phyloP scores from a whole-genome alignment of 2,113 vertebrate species.

The Thunnus thynnus region DNA sequence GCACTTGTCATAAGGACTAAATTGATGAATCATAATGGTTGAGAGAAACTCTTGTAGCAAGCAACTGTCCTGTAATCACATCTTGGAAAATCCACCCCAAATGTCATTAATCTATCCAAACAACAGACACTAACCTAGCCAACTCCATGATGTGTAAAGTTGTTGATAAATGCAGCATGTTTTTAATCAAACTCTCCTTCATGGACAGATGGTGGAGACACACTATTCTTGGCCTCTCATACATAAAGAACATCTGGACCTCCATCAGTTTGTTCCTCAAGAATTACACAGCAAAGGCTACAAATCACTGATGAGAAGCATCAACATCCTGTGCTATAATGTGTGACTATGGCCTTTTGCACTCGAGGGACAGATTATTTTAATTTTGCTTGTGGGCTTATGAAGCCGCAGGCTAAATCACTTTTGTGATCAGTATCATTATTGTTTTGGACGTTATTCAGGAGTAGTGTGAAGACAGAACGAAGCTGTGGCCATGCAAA shows the following conservation, averaged over 20 bases:
- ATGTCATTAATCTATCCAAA: not conserved
- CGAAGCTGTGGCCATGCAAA: conserved; percentile 30
- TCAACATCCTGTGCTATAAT: conserved; percentile 26
- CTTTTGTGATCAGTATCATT: not conserved
- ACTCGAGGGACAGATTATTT: conserved; percentile 1
- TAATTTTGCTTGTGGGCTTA: conserved; percentile 14
- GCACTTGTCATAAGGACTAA: not conserved
- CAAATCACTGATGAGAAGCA: conserved; percentile 28
- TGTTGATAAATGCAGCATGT: conserved; percentile 16
- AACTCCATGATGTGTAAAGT: not conserved
- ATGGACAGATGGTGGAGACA: conserved; percentile 15
- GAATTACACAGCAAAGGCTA: conserved; percentile 4
- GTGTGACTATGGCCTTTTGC: conserved; percentile 4
- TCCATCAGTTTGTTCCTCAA: conserved; percentile 27
- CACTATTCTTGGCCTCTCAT: not conserved
- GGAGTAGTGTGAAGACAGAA: conserved; percentile 12
- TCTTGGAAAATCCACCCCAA: not conserved
- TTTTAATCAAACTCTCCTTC: conserved; percentile 28
- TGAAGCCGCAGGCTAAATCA: conserved; percentile 3
- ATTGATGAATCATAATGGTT: not conserved
- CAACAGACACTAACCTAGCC: not conserved
- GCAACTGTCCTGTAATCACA: not conserved
- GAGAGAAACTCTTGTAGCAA: not conserved
- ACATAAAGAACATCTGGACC: conserved; percentile 50
- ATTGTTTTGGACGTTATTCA: conserved; percentile 17